A percentile compares a stretch with the other conserved stretches of the same genome.
Conservation (phyloP, 1,140 invertebrate genomes). For the Scaptomyza montana region DNA sequence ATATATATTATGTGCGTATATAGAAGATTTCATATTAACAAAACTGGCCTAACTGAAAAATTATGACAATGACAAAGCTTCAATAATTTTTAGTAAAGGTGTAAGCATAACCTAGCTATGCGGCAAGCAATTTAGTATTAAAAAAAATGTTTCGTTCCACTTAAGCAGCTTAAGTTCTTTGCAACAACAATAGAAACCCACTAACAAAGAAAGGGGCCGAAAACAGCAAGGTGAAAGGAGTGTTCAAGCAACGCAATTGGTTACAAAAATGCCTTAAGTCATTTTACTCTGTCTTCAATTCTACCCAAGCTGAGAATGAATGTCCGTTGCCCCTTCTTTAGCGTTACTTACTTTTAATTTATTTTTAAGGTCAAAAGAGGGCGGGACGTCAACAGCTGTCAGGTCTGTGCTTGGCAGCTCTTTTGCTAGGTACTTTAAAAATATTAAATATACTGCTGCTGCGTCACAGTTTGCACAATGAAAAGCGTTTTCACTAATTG, state of each 20-base stretch:
- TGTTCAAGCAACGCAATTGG: too few species aligned
- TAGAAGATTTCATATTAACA: too few species aligned
- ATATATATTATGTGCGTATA: too few species aligned
- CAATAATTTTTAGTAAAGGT: too few species aligned
- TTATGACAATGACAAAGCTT: too few species aligned
- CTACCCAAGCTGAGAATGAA: not conserved
- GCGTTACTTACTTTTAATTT: slow-evolving; percentile 78
- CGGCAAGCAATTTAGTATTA: slow-evolving; percentile 36
- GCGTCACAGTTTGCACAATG: slow-evolving; percentile 29
- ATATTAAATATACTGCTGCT: slow-evolving; percentile 29
- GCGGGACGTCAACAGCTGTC: slow-evolving; percentile 65
- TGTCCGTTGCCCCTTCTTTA: slow-evolving; percentile 35
- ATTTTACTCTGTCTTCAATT: slow-evolving; percentile 23
- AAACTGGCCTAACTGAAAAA: slow-evolving; percentile 20
- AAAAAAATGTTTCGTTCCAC: slow-evolving; percentile 58
- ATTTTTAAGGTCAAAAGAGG: slow-evolving; percentile 5
- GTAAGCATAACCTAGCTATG: too few species aligned
- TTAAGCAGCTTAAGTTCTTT: slow-evolving; percentile 31
- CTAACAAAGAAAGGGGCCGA: too few species aligned
- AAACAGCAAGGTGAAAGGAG: too few species aligned
- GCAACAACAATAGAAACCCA: too few species aligned
- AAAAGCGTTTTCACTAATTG: slow-evolving; percentile 71
- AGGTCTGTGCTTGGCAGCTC: slow-evolving; percentile 50
- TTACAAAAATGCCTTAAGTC: slow-evolving; percentile 42
- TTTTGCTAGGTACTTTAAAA: slow-evolving; percentile 36